Evolutionary conservation across 1,140 invertebrate species (phyloP).

Genomic region (Panonychus citri): DNA sequence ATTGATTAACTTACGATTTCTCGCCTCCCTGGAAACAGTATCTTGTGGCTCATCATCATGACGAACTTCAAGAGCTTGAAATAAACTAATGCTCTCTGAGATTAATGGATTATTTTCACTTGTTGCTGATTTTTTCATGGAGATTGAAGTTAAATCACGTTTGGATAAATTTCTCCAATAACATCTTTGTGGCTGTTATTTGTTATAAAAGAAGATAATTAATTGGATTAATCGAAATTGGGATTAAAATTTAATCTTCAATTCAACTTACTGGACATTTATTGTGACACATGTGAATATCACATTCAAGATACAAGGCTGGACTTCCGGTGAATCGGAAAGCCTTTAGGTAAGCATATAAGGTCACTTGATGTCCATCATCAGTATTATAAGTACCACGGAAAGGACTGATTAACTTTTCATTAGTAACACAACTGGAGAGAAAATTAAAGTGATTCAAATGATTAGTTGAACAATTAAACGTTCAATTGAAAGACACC

Average conservation of each 20-base stretch:
- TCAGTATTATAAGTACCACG: slow-evolving; percentile 59
- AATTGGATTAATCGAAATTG: not conserved
- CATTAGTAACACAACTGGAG: slow-evolving; percentile 63
- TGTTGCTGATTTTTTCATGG: not conserved
- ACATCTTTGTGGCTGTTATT: slow-evolving; percentile 57
- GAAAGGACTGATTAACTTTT: slow-evolving; percentile 72
- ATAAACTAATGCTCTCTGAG: slow-evolving; percentile 67
- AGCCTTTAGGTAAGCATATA: slow-evolving; percentile 78
- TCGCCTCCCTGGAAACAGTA: slow-evolving; percentile 28
- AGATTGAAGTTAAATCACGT: slow-evolving; percentile 11
- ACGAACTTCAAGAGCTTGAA: slow-evolving; percentile 58
- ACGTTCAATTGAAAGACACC: no score
- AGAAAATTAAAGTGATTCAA: not conserved
- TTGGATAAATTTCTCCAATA: slow-evolving; percentile 45
- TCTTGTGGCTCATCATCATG: slow-evolving; percentile 45
- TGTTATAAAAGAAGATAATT: not conserved
- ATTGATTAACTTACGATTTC: not conserved
- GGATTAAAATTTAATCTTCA: not conserved
- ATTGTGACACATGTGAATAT: slow-evolving; percentile 81
- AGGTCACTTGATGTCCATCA: slow-evolving; percentile 50
- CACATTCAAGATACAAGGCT: slow-evolving; percentile 76
- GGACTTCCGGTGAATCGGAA: slow-evolving; percentile 45
- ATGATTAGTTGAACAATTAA: no score
- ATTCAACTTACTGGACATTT: slow-evolving; percentile 50
- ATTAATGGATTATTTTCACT: slow-evolving; percentile 17